Conservation (phyloP, 1,140 invertebrate genomes). For the Rhopalosiphum maidis region DNA sequence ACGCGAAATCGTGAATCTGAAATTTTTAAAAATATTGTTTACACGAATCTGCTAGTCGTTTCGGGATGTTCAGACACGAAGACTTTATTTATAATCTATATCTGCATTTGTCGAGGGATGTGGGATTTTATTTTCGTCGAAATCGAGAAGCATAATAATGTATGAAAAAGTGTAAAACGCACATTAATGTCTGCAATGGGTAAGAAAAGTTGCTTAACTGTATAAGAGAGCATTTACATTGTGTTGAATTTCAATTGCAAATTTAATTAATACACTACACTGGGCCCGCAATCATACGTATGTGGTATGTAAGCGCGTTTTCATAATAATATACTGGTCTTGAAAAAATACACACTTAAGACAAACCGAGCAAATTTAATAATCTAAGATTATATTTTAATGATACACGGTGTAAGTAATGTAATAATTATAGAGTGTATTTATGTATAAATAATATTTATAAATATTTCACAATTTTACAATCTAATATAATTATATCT, state of each 20-base stretch:
- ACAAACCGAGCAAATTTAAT: background rate
- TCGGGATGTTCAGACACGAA: background rate
- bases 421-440: background rate
- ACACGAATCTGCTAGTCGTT: background rate
- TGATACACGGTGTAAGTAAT: background rate
- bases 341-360: no score
- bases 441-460: background rate
- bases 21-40: no score
- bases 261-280: background rate
- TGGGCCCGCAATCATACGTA: background rate
- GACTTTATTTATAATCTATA: background rate
- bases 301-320: background rate
- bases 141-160: background rate
- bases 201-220: background rate
- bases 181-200: no score
- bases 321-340: background rate
- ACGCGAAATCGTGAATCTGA: no score
- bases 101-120: background rate
- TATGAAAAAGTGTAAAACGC: background rate
- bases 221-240: background rate
- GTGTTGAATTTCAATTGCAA: background rate
- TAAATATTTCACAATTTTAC: background rate
- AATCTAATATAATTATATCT: background rate
- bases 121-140: background rate
- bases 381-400: background rate